Evolutionary conservation across 2,113 vertebrate genomes (phyloP).

Genomic region (Trinectes maculatus): DNA sequence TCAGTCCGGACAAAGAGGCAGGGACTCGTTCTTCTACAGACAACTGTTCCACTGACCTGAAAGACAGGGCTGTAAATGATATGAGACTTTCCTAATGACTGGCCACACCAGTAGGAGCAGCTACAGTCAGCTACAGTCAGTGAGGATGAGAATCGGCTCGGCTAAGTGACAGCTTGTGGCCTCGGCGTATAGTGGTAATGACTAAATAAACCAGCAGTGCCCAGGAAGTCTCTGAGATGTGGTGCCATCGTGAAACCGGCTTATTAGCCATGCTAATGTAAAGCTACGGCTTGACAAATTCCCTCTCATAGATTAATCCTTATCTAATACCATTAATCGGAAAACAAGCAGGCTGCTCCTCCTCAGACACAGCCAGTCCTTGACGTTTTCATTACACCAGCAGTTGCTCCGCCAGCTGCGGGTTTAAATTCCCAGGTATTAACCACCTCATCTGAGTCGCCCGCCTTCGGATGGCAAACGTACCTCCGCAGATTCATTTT

Average conservation of each 20-base stretch:
- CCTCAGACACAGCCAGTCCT: constrained; percentile 44
- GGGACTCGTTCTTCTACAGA: constrained; percentile 3
- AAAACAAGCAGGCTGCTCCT: constrained; percentile 61
- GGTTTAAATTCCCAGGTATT: constrained; percentile 61
- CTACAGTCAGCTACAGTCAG: background rate
- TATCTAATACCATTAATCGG: constrained; percentile 72
- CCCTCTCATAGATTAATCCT: constrained; percentile 69
- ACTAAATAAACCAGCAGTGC: constrained; percentile 28
- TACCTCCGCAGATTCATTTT: constrained; percentile 57
- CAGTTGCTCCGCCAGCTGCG: constrained; percentile 57
- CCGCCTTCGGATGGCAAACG: constrained; percentile 45
- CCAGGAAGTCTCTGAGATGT: constrained; percentile 31
- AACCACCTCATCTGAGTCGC: constrained; percentile 35
- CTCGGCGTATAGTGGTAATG: constrained; percentile 21
- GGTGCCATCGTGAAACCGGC: constrained; percentile 40
- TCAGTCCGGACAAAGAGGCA: constrained; percentile 25
- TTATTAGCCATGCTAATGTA: constrained; percentile 64
- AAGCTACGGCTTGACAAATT: constrained; percentile 63
- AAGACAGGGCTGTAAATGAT: constrained; percentile 7
- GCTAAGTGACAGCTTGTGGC: constrained; percentile 20
- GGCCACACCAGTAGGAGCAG: background rate
- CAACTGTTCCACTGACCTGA: background rate
- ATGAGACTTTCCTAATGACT: constrained; percentile 14
- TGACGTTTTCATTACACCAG: constrained; percentile 62
- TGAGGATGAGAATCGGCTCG: constrained; percentile 7